Conservation (phyloP, 2,888 invertebrate genomes). For the Camponotus fellah region DNA sequence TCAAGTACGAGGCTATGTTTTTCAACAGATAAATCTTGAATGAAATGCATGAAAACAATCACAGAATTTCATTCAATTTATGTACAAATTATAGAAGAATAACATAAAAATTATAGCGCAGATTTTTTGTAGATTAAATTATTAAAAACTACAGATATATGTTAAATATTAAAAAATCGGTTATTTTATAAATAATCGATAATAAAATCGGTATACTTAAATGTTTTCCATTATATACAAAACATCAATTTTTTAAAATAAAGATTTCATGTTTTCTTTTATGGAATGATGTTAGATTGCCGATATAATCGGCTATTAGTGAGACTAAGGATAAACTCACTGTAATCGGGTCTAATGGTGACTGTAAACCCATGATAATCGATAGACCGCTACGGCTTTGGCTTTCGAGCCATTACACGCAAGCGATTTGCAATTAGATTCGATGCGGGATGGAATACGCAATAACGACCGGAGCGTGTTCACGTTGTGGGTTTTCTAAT, state of each 20-base stretch:
- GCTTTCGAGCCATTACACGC: conserved; percentile 65
- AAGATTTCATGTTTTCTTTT: neutral
- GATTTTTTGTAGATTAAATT: neutral
- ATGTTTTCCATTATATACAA: neutral
- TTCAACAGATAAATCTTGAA: neutral
- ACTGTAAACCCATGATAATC: conserved; percentile 75
- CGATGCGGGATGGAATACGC: conserved; percentile 40
- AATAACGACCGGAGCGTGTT: conserved; percentile 7
- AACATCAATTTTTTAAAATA: neutral
- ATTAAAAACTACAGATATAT: neutral
- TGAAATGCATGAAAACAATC: neutral
- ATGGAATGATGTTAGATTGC: neutral
- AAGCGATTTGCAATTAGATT: conserved; percentile 73
- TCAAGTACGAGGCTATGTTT: too few species aligned
- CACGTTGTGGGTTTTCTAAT: conserved; percentile 47
- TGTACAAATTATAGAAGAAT: neutral
- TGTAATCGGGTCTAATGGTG: conserved; percentile 73
- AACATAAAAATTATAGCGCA: neutral
- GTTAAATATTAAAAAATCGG: neutral
- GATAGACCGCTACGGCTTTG: conserved; percentile 69
- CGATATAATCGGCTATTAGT: conserved; percentile 1
- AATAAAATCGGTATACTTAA: neutral
- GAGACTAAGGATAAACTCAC: conserved; percentile 43
- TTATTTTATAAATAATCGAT: too few species aligned
- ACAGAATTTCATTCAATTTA: neutral